Evolutionary conservation across 2,797 vertebrate species (phyloP), one percentile per base, ranked within the genome.

Genomic region (Myripristis jacobus): DNA sequence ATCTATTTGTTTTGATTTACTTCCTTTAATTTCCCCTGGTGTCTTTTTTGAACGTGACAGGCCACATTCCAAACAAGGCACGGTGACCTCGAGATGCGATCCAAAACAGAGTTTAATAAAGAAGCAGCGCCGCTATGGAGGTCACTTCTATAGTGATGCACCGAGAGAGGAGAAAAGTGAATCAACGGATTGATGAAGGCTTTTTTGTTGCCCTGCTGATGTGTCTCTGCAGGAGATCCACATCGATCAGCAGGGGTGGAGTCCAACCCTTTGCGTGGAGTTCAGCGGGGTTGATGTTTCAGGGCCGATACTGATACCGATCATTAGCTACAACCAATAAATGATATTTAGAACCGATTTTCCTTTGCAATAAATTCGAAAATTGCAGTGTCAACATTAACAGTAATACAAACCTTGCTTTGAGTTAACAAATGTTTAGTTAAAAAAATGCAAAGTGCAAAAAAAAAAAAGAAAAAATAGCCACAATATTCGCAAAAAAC

Each of bases 1-100:
- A 44, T 80, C 60, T 72, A 66, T 87, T 87, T 88, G 80, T 91
- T 92, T 91, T 74, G 70, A 87, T 88, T 87, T 46, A 74, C 75
- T 77, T 67, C 66, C 73, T 87, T 85, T 83, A 76, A 84, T 87
- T 84, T 87, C 82, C 74, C 66, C 41, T 55, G 0, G 56, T 57
- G 62, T 58, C 52, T 52, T 51, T 69, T 70, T 50, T 51, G 12
- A 64, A 53, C 5, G 27, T 31, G 59, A 60, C 56, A 46, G 61
- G 48, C 67, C 58, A 29, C 50, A 58, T 79, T 80, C 61, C 75
- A 83, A 87, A 76, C 52, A 53, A 62, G 54, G 43, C 29, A 27
- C 48, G n/a, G 61, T 34, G 36, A 58, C 69, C 25, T 71, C 34
- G 52, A 52, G 52, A 52, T 0, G 13, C 16, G 9, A 0, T 34